phyloP scores from a whole-genome alignment of 2,113 vertebrate species.

The Callorhinus ursinus region DNA sequence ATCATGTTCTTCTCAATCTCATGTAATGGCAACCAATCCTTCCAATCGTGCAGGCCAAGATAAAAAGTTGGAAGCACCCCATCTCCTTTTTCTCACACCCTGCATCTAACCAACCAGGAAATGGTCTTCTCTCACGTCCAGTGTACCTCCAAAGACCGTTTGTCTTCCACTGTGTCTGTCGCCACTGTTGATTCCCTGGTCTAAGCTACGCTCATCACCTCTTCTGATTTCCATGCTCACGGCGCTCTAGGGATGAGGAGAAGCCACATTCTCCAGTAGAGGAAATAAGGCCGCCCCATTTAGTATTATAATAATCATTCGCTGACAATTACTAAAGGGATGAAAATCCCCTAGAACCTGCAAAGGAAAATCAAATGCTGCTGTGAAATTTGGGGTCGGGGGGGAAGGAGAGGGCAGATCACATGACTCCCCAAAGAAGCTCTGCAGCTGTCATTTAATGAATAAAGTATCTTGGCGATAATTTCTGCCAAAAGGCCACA shows the following conservation, averaged over 20 bases:
- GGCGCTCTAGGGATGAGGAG: background rate
- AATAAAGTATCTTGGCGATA: background rate
- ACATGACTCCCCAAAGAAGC: background rate
- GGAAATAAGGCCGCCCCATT: rapidly evolving
- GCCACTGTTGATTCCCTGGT: background rate
- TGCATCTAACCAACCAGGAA: background rate
- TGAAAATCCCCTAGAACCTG: background rate
- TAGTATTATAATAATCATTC: background rate
- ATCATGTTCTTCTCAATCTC: background rate
- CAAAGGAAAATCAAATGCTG: background rate
- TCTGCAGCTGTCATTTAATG: background rate
- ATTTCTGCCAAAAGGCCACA: background rate
- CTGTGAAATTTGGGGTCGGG: background rate
- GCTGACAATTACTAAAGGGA: background rate
- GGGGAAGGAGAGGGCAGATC: background rate
- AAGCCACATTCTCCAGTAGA: background rate
- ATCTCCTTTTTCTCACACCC: background rate
- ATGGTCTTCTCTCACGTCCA: background rate
- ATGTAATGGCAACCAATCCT: background rate
- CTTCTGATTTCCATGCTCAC: background rate
- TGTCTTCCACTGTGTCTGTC: background rate
- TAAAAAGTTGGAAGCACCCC: background rate
- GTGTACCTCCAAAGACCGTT: rapidly evolving
- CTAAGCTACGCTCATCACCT: background rate
- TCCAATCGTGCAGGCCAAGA: background rate